These are phyloP conservation scores for Drosophila parthenogenetica DNA, from an alignment of 2,888 invertebrate species.

Conservation along the genomic window DNA sequence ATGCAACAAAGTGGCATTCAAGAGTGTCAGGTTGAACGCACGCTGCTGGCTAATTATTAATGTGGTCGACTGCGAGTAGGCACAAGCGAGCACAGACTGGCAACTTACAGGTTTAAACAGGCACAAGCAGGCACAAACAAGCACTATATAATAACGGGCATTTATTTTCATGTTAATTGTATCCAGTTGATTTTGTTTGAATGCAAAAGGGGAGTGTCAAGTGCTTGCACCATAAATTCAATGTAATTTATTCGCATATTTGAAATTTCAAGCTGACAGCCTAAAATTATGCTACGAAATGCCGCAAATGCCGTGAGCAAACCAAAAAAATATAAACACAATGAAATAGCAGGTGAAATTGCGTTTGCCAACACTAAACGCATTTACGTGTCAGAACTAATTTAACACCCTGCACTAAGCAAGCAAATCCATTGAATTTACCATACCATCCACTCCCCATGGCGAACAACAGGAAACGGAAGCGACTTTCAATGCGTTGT, in stretches of 20 bases:
- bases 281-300: slow-evolving; percentile 77
- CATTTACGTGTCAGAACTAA: slow-evolving; percentile 81
- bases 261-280: slow-evolving; percentile 64
- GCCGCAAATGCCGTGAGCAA: slow-evolving; percentile 56
- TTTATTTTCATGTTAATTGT: slow-evolving; percentile 77
- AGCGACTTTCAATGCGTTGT: slow-evolving; percentile 31
- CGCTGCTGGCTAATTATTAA: slow-evolving; percentile 35
- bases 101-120: neutral
- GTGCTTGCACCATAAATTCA: slow-evolving; percentile 46
- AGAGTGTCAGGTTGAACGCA: slow-evolving; percentile 25
- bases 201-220: neutral
- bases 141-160: slow-evolving; percentile 61
- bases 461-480: slow-evolving; percentile 61
- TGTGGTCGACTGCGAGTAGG: neutral
- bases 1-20: slow-evolving; percentile 46
- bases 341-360: slow-evolving; percentile 5
- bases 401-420: slow-evolving; percentile 50
- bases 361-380: slow-evolving; percentile 64
- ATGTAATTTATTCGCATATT: slow-evolving; percentile 76
- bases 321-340: too few species aligned
- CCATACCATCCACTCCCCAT: neutral
- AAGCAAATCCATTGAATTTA: neutral
- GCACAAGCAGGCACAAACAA: slow-evolving; percentile 24
- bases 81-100: slow-evolving; percentile 10
- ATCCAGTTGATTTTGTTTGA: slow-evolving; percentile 38